Evolutionary conservation across 2,113 vertebrate genomes (phyloP), one percentile per base, ranked within the genome.

Genomic region (Cyprinus carpio): DNA sequence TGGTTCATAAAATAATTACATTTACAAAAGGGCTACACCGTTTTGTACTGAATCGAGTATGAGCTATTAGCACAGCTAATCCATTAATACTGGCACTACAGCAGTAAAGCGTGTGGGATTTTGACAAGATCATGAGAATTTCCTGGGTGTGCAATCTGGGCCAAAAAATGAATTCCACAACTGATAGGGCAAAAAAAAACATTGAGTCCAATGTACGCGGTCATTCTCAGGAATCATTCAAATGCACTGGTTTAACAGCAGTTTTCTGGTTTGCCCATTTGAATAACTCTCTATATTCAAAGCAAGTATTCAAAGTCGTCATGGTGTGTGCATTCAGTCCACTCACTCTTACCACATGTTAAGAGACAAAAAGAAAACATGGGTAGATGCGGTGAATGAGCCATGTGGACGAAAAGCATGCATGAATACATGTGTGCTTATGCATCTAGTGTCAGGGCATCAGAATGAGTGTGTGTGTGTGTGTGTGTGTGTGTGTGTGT

Each of bases 221-320:
- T 40, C 2, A 46, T 46, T 46, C 43, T 46, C 3, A 46, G 43
- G 69, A 82, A 62, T 51, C 25, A 75, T 82, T 67, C 65, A 82
- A 82, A 69, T 82, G 20, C 64, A 82, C 62, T 54, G 43, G 64
- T 82, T 71, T n/a, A 56, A 71, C 46, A 71, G 43, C 29, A 54
- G 9, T 25, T 2, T 15, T 67, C 56, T 81, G 79, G 62, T 65
- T 46, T 81, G 58, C 16, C 27, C 2, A 69, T 82, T 82, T 82
- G 65, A 69, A 71, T 82, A 54, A 54, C 46, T 82, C 80, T 71
- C 78, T 64, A 80, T 29, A 81, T 65, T 65, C 71, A 84, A 85
- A 79, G 11, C 15, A 81, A n/a, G 77, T 72, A 85, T 54, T 43
- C 34, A 80, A 79, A 80, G 65, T 58, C n/a, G 27, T 37, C 51